phyloP scores from a whole-genome alignment of 2,797 vertebrate species.

The Siniperca obscura region DNA sequence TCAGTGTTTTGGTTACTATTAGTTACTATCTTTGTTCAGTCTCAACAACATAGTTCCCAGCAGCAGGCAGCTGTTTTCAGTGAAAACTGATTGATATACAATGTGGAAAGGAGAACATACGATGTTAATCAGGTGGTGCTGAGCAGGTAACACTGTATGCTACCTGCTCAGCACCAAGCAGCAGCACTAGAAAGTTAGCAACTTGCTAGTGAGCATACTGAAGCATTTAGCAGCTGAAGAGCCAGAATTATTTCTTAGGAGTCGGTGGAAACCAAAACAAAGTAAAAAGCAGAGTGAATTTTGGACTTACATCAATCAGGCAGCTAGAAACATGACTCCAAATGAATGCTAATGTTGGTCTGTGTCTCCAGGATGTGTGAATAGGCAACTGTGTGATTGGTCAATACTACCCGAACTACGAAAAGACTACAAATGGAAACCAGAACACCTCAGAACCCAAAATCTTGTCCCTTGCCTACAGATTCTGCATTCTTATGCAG shows the following conservation, averaged over 20 bases:
- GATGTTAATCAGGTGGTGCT: too few relatives aligned
- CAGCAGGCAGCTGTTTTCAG: neutral
- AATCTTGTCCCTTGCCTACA: too few relatives aligned
- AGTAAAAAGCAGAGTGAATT: neutral
- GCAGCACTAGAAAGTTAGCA: neutral
- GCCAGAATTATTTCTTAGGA: neutral
- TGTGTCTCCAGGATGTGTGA: too few relatives aligned
- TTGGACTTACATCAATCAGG: too few relatives aligned
- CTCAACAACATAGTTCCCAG: neutral
- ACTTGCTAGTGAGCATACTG: neutral
- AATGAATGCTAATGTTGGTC: too few relatives aligned
- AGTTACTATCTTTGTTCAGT: neutral
- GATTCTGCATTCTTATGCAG: too few relatives aligned
- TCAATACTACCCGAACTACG: too few relatives aligned
- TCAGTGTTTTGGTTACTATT: neutral
- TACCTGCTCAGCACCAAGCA: neutral
- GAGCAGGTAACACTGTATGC: neutral
- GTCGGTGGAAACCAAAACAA: neutral
- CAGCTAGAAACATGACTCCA: too few relatives aligned
- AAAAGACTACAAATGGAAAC: too few relatives aligned
- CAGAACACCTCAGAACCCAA: too few relatives aligned
- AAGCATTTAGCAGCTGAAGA: neutral
- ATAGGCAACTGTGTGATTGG: too few relatives aligned
- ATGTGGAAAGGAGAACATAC: too few relatives aligned
- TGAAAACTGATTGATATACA: neutral